Base-by-base conservation (phyloP, 1,140 invertebrate species). In the Caenorhabditis remanei region DNA sequence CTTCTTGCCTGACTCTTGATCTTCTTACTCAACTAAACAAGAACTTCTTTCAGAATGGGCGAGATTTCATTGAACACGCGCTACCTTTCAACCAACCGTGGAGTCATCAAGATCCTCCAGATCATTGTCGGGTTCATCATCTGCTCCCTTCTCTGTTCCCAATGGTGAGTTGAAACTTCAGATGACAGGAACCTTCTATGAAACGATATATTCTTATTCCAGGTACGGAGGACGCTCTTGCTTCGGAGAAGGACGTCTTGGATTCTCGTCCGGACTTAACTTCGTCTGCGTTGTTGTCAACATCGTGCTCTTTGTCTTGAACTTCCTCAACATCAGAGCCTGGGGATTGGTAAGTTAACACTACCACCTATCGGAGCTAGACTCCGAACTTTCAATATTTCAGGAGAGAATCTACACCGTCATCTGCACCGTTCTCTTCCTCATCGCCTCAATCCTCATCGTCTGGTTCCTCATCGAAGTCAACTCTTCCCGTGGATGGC, bases 201-300 rank as follows among this genome's bases (percentile, higher is more conserved):
- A 19, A 48, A 32, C 3, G 19, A 53, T 24, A 79, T 41, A 46
- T 21, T 65, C 9, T 1, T n/a, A 41, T 41, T 85, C 58, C 83
- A 79, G 83, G 83, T 90, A 90, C 65, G 90, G 90, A 48, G 91
- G 91, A 58, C 82, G 87, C 40, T 85, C 85, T 19, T 91, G 91
- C 89, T 91, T 92, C 85, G 90, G 90, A 32, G 91, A 92, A 63
- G 91, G 91, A n/a, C 89, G 91, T 82, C 83, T 92, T 46, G 91
- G 90, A 88, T 92, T 83, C 83, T 58, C 84, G 8, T 87, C 83
- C 41, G 91, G 91, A 32, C 85, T 91, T 8, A 91, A 91, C 90
- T 91, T 92, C 53, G 90, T 91, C 53, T 85, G 90, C 53, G 87
- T 91, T 41, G 89, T 91, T 63, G 88, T 92, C 85, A 92, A 92